phyloP scores from a whole-genome alignment of 2,888 invertebrate genomes.

The Lasius platythorax region DNA sequence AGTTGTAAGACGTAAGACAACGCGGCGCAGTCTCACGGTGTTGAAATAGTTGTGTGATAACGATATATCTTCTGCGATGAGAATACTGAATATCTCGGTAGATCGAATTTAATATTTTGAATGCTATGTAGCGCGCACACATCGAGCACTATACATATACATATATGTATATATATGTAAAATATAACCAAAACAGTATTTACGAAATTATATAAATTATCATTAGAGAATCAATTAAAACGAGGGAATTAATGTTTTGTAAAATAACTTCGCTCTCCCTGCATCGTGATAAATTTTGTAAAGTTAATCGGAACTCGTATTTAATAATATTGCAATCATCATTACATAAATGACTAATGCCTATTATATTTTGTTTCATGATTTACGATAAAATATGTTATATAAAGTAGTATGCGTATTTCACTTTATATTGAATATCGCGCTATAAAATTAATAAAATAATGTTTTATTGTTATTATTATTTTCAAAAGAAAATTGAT shows the following conservation, averaged over 20 bases:
- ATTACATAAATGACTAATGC: background rate
- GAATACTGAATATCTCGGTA: background rate
- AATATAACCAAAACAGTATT: background rate
- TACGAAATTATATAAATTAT: slow-evolving; percentile 7
- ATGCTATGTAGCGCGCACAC: background rate
- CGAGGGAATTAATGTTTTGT: background rate
- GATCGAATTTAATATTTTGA: background rate
- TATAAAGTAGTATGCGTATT: background rate
- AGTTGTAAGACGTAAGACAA: slow-evolving; percentile 62
- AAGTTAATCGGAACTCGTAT: slow-evolving; percentile 31
- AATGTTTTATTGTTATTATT: background rate
- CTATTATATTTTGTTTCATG: slow-evolving; percentile 25
- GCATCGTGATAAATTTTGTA: background rate
- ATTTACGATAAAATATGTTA: background rate
- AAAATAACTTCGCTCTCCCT: slow-evolving; percentile 8
- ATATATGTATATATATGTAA: background rate
- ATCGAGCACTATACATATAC: background rate
- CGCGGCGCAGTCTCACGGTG: background rate
- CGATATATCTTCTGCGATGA: background rate
- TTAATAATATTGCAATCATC: slow-evolving; percentile 8
- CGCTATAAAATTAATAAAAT: slow-evolving; percentile 5
- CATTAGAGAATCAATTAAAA: slow-evolving; percentile 29
- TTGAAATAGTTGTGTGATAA: background rate
- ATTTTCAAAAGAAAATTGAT: background rate
- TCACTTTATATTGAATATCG: background rate